Conservation (phyloP, 2,113 vertebrate species). For the Oceanites oceanicus region DNA sequence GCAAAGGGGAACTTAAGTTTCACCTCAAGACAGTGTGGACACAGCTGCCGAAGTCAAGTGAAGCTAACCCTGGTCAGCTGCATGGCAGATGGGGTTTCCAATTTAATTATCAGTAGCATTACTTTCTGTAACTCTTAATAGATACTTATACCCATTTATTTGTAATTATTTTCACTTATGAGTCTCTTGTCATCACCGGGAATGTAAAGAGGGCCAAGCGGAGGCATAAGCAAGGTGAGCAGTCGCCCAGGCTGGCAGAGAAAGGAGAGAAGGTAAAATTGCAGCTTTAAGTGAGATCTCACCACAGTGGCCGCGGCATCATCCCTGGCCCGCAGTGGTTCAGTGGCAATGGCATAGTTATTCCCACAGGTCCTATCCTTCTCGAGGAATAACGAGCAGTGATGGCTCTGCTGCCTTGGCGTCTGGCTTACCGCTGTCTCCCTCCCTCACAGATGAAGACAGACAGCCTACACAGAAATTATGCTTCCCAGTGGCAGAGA, state of each 20-base stretch:
- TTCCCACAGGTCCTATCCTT: not conserved
- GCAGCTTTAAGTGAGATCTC: not conserved
- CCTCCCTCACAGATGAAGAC: not conserved
- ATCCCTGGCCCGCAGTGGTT: not conserved
- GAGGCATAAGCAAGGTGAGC: not conserved
- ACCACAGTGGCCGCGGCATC: rapidly evolving
- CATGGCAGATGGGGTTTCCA: not conserved
- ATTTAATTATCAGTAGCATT: not conserved
- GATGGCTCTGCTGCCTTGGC: not conserved
- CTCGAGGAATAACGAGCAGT: not conserved
- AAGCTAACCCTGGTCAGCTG: constrained; percentile 1
- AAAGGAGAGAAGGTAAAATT: not conserved
- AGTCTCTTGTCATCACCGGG: not conserved
- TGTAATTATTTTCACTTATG: not conserved
- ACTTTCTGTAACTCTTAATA: not conserved
- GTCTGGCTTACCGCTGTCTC: not conserved
- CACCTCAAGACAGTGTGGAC: not conserved
- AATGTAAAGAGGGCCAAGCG: not conserved
- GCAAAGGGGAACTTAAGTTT: constrained; percentile 14
- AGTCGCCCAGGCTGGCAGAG: rapidly evolving
- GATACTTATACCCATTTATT: not conserved
- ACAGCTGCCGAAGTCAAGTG: not conserved
- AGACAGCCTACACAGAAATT: not conserved
- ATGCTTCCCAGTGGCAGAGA: not conserved
- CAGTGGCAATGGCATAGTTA: not conserved